These are phyloP conservation scores for Lithodes maja DNA, from an alignment of 2,888 invertebrate species.

Conservation along the genomic window DNA sequence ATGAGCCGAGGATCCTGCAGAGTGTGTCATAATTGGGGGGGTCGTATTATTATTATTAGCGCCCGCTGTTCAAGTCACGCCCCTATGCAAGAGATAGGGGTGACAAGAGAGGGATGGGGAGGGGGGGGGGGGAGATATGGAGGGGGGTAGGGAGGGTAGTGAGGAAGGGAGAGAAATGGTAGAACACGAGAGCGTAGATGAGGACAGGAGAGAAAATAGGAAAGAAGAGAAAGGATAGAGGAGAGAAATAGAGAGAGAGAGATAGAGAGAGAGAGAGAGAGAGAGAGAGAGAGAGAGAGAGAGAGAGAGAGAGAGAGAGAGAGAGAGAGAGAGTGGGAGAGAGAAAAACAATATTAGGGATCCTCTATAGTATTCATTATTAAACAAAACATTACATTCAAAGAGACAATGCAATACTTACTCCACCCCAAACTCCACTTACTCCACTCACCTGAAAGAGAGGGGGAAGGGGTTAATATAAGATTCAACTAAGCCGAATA, in stretches of 20 bases:
- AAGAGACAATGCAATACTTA: no score
- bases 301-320: background rate
- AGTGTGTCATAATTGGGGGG: background rate
- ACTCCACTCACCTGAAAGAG: no score
- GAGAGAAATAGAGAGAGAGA: background rate
- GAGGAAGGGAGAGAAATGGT: background rate
- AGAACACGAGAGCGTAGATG: background rate
- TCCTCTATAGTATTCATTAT: no score
- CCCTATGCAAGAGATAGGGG: background rate
- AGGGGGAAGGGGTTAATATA: no score
- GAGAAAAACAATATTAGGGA: background rate
- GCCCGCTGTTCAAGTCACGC: background rate
- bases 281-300: background rate
- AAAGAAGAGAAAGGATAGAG: background rate
- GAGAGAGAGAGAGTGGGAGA: background rate
- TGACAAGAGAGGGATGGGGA: background rate
- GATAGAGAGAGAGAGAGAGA: background rate
- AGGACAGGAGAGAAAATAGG: background rate
- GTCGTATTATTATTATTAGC: background rate
- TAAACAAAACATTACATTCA: no score
- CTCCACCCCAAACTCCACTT: no score
- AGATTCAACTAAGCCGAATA: no score
- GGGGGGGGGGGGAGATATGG: background rate
- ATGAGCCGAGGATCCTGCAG: conserved; percentile 13
- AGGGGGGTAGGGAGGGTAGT: background rate